These are phyloP conservation scores for Nebria brevicollis DNA, from an alignment of 2,888 invertebrate genomes.

Conservation along the genomic window DNA sequence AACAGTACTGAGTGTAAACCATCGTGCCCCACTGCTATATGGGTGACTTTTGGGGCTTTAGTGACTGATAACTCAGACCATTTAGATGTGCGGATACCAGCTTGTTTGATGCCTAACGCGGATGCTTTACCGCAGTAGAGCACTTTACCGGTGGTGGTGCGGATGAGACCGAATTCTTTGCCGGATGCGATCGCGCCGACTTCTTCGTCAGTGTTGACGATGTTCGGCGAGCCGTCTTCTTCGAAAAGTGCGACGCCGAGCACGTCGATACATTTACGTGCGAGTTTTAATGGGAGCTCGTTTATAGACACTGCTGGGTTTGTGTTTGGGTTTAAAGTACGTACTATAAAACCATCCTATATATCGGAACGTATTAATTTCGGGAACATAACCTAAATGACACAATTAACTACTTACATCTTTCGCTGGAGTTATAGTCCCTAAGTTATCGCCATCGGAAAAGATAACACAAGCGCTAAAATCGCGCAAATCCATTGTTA, in stretches of 20 bases:
- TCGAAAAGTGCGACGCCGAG: conserved; percentile 79
- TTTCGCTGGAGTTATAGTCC: conserved; percentile 81
- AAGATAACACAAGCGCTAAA: conserved; percentile 70
- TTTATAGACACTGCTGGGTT: conserved; percentile 69
- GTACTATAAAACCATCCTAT: conserved; percentile 83
- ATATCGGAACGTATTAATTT: too few relatives aligned
- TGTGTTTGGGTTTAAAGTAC: conserved; percentile 73
- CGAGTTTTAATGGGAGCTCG: conserved; percentile 79
- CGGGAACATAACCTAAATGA: too few relatives aligned
- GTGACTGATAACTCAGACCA: conserved; percentile 74
- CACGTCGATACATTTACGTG: conserved; percentile 81
- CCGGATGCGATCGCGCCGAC: conserved; percentile 81
- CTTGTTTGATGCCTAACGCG: conserved; percentile 84
- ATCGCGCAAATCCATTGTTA: conserved; percentile 61
- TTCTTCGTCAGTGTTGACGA: conserved; percentile 75
- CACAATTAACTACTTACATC: conserved; percentile 69
- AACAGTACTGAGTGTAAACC: conserved; percentile 90
- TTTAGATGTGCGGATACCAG: conserved; percentile 64
- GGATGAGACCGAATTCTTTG: conserved; percentile 89
- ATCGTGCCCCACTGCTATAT: conserved; percentile 92
- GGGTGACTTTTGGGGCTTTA: conserved; percentile 77
- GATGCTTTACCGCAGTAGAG: conserved; percentile 89
- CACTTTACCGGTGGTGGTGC: conserved; percentile 87
- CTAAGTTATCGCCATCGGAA: conserved; percentile 82
- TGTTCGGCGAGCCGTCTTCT: conserved; percentile 66